Evolutionary conservation across 2,113 vertebrate species (phyloP).

Genomic region (Acinonyx jubatus): DNA sequence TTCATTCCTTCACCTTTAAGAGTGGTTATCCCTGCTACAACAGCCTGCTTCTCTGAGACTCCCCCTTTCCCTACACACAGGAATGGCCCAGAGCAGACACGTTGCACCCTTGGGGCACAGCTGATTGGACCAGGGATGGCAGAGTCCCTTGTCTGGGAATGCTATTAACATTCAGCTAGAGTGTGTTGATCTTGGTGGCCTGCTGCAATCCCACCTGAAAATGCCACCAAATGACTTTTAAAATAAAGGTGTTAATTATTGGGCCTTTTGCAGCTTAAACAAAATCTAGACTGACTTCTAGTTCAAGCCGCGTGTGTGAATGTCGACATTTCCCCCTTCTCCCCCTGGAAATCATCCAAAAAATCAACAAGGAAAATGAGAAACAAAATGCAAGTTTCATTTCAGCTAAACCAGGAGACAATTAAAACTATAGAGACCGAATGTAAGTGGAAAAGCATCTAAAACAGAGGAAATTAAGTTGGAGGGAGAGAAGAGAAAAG

Average conservation of each 20-base stretch:
- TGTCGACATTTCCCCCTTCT: background rate
- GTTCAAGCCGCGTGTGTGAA: background rate
- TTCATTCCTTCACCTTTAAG: background rate
- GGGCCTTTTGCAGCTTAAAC: background rate
- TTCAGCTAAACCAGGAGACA: background rate
- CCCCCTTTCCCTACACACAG: too few relatives aligned
- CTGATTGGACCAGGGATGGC: background rate
- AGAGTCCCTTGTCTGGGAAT: background rate
- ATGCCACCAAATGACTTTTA: background rate
- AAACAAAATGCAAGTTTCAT: background rate
- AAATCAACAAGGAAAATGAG: background rate
- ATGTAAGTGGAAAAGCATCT: background rate
- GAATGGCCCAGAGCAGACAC: too few relatives aligned
- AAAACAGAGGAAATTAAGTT: background rate
- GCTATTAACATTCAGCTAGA: background rate
- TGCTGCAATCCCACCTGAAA: background rate
- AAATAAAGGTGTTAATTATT: background rate
- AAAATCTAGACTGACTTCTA: background rate
- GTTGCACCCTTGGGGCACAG: background rate
- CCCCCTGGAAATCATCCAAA: background rate
- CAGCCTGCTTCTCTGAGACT: background rate
- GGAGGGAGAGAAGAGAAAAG: background rate
- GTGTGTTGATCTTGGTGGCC: background rate
- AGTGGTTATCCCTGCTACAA: background rate
- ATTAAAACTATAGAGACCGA: background rate